These are phyloP conservation scores for Bos javanicus DNA, from an alignment of 2,113 vertebrate genomes.

Conservation along the genomic window DNA sequence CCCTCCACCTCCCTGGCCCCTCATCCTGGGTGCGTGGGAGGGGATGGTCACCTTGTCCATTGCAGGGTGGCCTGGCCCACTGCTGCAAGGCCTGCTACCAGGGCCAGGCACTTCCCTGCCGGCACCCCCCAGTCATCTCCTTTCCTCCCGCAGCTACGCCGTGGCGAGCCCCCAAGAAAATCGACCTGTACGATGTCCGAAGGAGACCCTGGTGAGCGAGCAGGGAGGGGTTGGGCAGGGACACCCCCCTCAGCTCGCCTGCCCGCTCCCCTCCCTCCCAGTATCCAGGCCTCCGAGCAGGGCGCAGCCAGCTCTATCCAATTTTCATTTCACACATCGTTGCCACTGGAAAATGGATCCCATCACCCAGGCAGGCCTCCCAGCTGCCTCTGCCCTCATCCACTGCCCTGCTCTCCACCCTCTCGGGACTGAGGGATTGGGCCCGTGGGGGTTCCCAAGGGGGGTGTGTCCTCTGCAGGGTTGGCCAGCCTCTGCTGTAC, in stretches of 20 bases:
- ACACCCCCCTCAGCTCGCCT: neutral
- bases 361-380: constrained; percentile 64
- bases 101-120: neutral
- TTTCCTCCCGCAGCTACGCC: constrained; percentile 87
- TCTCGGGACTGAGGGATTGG: neutral
- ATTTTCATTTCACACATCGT: constrained; percentile 81
- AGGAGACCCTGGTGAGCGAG: constrained; percentile 94
- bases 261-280: constrained; percentile 46
- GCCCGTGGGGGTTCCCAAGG: neutral
- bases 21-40: neutral
- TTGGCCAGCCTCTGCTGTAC: neutral
- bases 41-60: neutral
- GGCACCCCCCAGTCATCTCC: neutral
- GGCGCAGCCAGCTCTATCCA: constrained; percentile 76
- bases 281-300: constrained; percentile 70
- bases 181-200: constrained; percentile 98
- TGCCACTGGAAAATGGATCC: constrained; percentile 77
- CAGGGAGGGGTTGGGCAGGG: neutral
- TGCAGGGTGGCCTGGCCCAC: neutral
- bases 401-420: neutral
- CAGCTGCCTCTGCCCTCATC: constrained; percentile 62
- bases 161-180: constrained; percentile 97
- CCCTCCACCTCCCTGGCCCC: neutral
- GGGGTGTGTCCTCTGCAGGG: neutral
- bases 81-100: neutral